Base-by-base conservation (phyloP, 64 coral and sea anemone genomes). In the Stichodactyla mertensii region DNA sequence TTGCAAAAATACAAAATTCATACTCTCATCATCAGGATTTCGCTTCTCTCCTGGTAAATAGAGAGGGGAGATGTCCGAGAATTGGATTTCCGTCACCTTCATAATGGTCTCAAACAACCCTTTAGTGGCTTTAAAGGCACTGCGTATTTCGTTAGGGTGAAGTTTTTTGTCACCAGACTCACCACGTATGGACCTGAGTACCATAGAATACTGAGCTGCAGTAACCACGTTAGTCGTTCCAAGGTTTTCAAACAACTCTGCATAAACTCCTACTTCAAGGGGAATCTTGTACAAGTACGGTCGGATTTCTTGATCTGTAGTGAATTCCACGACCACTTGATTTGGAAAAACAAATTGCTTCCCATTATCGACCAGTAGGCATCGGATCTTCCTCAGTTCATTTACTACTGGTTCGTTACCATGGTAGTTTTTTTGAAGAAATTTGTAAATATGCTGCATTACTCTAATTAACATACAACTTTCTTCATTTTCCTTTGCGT, bases 261-360 rank as follows among this genome's bases (percentile, higher is more conserved):
- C 71, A 67, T 61, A 88, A 62, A 19, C 64, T 23, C 86, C 91
- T 54, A 92, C 20, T 64, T 84, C 86, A 61, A 57, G 86, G n/a
- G 91, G 91, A 15, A 87, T 57, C 82, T 71, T 78, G 86, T 84
- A 92, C 19, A 92, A 77, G 52, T 88, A 92, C 14, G 91, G 91
- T n/a, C 23, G 58, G 62, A 92, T 92, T 83, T 92, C 86, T 23
- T 23, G 36, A 7, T 52, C 53, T 52, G 78, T 53, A 22, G 79
- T 83, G 24, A 88, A 36, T 9, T 92, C 55, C 6, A 92, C 16
- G 26, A 88, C 86, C 16, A 71, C 87, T 85, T 88, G 91, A 16
- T 54, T 78, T 10, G 91, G 81, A 7, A 27, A 27, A 61, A 92
- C 54, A 18, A 92, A 59, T 10, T 36, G 55, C 16, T 51, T 80